These are phyloP conservation scores for Holothuria leucospilota DNA, from an alignment of 53 echinoderm and acorn worm genomes.

Conservation along the genomic window DNA sequence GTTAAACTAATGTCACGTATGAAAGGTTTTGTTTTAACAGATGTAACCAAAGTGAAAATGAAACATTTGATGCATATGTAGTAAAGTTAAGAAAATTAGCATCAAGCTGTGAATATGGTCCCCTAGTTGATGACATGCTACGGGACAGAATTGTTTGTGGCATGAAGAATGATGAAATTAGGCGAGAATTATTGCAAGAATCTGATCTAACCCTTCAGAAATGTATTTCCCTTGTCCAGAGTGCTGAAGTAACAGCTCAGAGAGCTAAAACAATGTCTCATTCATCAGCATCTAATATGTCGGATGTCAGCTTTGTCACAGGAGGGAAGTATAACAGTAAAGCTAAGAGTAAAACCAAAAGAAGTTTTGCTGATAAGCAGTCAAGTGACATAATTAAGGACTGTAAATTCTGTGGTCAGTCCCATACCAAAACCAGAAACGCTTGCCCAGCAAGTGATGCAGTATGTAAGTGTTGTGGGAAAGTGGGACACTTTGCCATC, in stretches of 20 bases:
- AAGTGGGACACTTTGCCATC: neutral
- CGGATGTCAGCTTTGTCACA: no score
- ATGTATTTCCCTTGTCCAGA: neutral
- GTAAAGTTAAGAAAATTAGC: slow-evolving; percentile 62
- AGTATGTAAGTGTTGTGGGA: slow-evolving; percentile 11
- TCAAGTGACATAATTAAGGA: neutral
- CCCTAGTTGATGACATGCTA: slow-evolving; percentile 49
- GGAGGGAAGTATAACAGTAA: no score
- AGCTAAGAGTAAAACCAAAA: no score
- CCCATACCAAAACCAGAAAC: neutral
- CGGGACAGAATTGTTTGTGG: slow-evolving; percentile 67
- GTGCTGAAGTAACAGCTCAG: slow-evolving; percentile 17
- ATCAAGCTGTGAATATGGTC: slow-evolving; percentile 60
- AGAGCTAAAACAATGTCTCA: neutral
- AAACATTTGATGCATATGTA: slow-evolving; percentile 60
- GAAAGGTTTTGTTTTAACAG: slow-evolving; percentile 65
- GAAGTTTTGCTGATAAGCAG: neutral
- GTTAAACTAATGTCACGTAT: slow-evolving; percentile 63
- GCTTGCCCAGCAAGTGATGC: slow-evolving; percentile 13
- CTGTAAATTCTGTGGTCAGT: neutral
- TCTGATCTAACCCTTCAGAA: slow-evolving; percentile 10
- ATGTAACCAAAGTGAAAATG: slow-evolving; percentile 52
- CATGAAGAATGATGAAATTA: slow-evolving; percentile 21
- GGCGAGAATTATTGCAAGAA: slow-evolving; percentile 44
- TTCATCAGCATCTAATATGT: neutral